Percentiles rank a stretch among this genome's conserved stretches.
Conservation (phyloP, 2,113 vertebrate genomes). For the Actenoides hombroni region DNA sequence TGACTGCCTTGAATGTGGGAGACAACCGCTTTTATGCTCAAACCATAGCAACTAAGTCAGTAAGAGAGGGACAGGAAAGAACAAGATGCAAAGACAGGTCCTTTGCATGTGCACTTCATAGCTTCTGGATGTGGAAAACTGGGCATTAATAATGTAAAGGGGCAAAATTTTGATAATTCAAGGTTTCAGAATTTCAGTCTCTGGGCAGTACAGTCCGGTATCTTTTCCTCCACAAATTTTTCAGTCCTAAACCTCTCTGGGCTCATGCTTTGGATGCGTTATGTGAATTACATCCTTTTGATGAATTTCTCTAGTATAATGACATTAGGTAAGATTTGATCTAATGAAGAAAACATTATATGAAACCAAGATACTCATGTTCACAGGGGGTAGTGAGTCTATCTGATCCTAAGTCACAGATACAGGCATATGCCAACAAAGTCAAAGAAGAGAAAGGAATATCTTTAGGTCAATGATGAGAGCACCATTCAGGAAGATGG, state of each 20-base stretch:
- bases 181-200: not conserved
- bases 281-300: not conserved
- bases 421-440: not conserved
- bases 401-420: not conserved
- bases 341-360: not conserved
- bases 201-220: not conserved
- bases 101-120: not conserved
- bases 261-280: not conserved
- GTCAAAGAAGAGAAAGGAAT: not conserved
- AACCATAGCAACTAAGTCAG: not conserved
- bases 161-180: not conserved
- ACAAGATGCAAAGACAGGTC: accelerated
- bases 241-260: not conserved
- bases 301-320: not conserved
- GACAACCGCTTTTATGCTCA: not conserved
- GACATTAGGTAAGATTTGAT: not conserved
- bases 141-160: not conserved
- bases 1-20: not conserved
- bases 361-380: not conserved
- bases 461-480: not conserved
- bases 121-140: not conserved
- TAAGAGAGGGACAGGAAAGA: not conserved
- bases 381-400: not conserved
- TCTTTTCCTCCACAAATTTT: not conserved
- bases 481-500: not conserved